Evolutionary conservation across 2,888 invertebrate species (phyloP), one percentile per base, ranked within the genome.

Genomic region (Parnassius orleans): DNA sequence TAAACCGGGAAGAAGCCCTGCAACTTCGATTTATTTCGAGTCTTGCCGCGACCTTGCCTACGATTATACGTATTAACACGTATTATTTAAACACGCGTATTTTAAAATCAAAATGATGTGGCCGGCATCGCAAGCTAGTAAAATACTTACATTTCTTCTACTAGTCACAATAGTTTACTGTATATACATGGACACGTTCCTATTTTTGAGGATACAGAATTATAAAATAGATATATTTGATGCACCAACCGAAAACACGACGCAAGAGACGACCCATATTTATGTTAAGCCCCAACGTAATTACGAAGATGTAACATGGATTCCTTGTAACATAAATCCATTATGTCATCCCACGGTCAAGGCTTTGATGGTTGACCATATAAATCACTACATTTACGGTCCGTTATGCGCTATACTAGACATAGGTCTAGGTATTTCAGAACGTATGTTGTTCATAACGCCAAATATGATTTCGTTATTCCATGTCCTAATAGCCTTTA

Each of bases 401-500:
- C 97, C 97, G 0, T 80, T 96, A 53, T 95, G 96, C n/a, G 93
- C 95, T 5, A 84, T 96, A 24, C 87, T 96, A 44, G 96, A 97
- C 77, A 83, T 93, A 72, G 82, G 94, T 9, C 81, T 95, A 24
- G 92, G 93, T 2, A 93, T 96, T 70, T 95, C 95, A 0, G 86
- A 92, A 9, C 89, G 85, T 54, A 80, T 87, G 80, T 74, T 86
- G 1, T 89, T 94, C 57, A 93, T 98, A 65, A 96, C 97, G 0
- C 96, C 98, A 0, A 97, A 97, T 82, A 94, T 95, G 89, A 96
- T 98, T 72, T 97, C 97, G 47, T 93, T 94, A 69, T 95, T 94
- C 58, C 97, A 97, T 76, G 95, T 97, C 2, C 89, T 95, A 15
- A 90, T 97, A 1, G 96, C 97, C 0, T 82, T 96, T 15, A 71